phyloP scores from a whole-genome alignment of 2,888 invertebrate species.

The Watsonalla cultraria region DNA sequence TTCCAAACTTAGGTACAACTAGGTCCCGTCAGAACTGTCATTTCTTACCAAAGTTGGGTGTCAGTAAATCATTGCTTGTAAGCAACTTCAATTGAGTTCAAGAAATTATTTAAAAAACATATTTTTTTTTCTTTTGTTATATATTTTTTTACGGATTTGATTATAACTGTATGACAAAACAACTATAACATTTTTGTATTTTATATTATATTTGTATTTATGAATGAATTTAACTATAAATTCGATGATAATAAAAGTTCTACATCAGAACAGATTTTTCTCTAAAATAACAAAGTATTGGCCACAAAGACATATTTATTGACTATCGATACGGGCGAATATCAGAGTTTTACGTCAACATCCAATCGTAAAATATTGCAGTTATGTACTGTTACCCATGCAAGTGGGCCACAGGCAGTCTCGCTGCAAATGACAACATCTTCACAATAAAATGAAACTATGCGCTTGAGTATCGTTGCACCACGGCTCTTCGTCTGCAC shows the following conservation, averaged over 20 bases:
- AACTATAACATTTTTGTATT: too few species aligned
- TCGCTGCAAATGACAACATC: conserved; percentile 29
- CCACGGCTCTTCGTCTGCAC: conserved; percentile 5
- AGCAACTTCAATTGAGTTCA: too few species aligned
- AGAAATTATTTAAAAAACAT: too few species aligned
- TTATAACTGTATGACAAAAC: too few species aligned
- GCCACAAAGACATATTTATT: neutral
- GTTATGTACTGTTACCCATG: conserved; percentile 21
- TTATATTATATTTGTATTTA: too few species aligned
- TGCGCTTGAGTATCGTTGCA: conserved; percentile 21
- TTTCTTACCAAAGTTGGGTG: too few species aligned
- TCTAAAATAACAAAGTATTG: neutral
- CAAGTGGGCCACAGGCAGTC: conserved; percentile 28
- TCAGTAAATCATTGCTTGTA: too few species aligned
- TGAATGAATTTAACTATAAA: too few species aligned
- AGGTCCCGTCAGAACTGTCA: too few species aligned
- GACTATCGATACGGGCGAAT: neutral
- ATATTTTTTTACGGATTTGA: too few species aligned
- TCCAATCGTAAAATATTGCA: conserved; percentile 24
- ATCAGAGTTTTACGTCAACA: conserved; percentile 9
- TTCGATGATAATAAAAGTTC: neutral
- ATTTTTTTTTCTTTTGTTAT: too few species aligned
- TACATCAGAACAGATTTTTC: neutral
- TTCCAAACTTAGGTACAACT: too few species aligned
- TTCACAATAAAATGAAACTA: conserved; percentile 23